A percentile compares a stretch with the other conserved stretches of the same genome.
phyloP scores from a whole-genome alignment of 2,113 vertebrate genomes.

The rat (Rattus norvegicus) region DNA sequence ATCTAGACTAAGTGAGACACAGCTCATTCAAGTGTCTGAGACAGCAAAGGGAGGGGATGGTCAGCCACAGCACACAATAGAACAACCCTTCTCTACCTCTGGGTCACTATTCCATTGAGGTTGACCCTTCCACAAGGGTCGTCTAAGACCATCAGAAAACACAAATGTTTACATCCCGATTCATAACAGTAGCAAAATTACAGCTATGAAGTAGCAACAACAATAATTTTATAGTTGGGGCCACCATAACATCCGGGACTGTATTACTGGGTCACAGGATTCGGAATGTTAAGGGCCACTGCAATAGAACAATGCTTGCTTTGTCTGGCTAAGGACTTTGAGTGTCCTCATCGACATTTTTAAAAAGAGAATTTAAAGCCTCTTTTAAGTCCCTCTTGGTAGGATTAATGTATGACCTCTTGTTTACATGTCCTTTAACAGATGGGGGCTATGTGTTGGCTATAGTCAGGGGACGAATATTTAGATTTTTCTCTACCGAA shows the following conservation, averaged over 20 bases:
- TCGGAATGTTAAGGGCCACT: neutral
- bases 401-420: neutral
- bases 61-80: neutral
- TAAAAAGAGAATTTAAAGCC: neutral
- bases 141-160: neutral
- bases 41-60: neutral
- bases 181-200: neutral
- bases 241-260: neutral
- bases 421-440: constrained; percentile 41
- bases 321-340: neutral
- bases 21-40: neutral
- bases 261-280: neutral
- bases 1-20: neutral
- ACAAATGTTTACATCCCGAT: neutral
- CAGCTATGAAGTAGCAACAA: neutral
- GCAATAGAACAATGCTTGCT: neutral
- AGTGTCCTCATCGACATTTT: neutral
- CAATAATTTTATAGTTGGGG: neutral
- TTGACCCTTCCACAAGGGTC: neutral
- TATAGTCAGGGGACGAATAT: constrained; percentile 57
- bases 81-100: neutral
- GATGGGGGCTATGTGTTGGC: neutral
- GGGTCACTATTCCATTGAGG: neutral
- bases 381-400: neutral
- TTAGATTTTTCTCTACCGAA: constrained; percentile 61